A percentile compares a stretch with the other conserved stretches of the same genome.
Evolutionary conservation across 2,888 invertebrate species (phyloP).

Genomic region (Macrosoma leucophasiata): DNA sequence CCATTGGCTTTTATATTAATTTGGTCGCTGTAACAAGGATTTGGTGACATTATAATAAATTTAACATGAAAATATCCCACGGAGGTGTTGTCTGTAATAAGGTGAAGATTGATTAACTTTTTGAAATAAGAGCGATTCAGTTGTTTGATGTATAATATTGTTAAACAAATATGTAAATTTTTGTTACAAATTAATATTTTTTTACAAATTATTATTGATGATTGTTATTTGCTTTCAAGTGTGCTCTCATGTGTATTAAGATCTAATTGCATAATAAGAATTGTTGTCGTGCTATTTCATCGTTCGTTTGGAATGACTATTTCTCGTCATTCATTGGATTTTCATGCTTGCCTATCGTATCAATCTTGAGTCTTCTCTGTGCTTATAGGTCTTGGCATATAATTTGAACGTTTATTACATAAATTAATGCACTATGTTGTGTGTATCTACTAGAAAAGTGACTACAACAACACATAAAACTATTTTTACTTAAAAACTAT

Average conservation of each 20-base stretch:
- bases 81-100: slow-evolving; percentile 4
- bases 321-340: too few relatives aligned
- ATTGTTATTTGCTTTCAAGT: slow-evolving; percentile 3
- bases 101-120: slow-evolving; percentile 12
- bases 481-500: too few relatives aligned
- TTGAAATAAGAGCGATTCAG: slow-evolving; percentile 8
- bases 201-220: slow-evolving; percentile 2
- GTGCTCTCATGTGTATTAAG: slow-evolving; percentile 3
- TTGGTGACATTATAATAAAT: slow-evolving; percentile 40
- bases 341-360: too few relatives aligned
- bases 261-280: too few relatives aligned
- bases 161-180: too few relatives aligned
- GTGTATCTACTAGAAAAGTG: too few relatives aligned
- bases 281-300: not conserved
- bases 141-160: slow-evolving; percentile 7
- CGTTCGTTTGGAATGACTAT: too few relatives aligned
- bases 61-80: slow-evolving; percentile 6
- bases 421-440: too few relatives aligned
- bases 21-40: slow-evolving; percentile 46
- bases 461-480: too few relatives aligned
- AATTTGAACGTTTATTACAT: too few relatives aligned
- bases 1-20: slow-evolving; percentile 43
- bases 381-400: too few relatives aligned
- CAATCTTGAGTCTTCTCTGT: too few relatives aligned
- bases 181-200: not conserved